A percentile compares a stretch with the other conserved stretches of the same genome.
These are phyloP conservation scores for Drosophila pseudoananassae DNA, from an alignment of 1,140 invertebrate species.

Conservation along the genomic window DNA sequence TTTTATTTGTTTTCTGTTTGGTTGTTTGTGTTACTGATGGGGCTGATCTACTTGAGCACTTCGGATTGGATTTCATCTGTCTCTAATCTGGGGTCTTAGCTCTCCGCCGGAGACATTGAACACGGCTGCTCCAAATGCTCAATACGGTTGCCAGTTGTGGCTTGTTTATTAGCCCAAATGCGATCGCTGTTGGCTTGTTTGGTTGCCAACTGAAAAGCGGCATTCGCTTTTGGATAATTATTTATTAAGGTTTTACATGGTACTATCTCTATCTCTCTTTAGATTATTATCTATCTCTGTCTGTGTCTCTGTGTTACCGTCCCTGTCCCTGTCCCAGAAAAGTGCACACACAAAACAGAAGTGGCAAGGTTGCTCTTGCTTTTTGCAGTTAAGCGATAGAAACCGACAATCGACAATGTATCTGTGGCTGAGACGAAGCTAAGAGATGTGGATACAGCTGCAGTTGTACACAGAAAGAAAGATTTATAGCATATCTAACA, in stretches of 20 bases:
- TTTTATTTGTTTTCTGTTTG: constrained; percentile 3
- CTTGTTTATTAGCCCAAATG: constrained; percentile 44
- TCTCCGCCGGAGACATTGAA: constrained; percentile 23
- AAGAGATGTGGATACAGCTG: constrained; percentile 7
- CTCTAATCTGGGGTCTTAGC: constrained; percentile 25
- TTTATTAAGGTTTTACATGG: constrained; percentile 43
- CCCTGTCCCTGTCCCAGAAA: constrained; percentile 36
- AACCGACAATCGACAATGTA: constrained; percentile 7
- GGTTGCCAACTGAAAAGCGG: not conserved
- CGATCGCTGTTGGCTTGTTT: constrained; percentile 7
- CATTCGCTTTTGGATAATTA: constrained; percentile 40
- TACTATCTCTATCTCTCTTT: not conserved
- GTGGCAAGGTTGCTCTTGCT: constrained; percentile 25
- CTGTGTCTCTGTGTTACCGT: constrained; percentile 7
- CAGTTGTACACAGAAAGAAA: constrained; percentile 8
- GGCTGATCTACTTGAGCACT: constrained; percentile 39
- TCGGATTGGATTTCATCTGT: constrained; percentile 35
- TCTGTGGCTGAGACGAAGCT: constrained; percentile 1
- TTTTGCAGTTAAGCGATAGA: constrained; percentile 7
- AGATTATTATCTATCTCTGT: not conserved
- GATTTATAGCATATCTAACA: too few species aligned
- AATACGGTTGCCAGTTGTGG: constrained; percentile 27
- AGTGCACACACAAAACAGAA: constrained; percentile 6
- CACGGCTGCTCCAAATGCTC: constrained; percentile 34
- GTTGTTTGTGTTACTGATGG: constrained; percentile 6